Evolutionary conservation across 2,797 vertebrate genomes (phyloP), one percentile per base, ranked within the genome.

Genomic region (Poecilia gillii): DNA sequence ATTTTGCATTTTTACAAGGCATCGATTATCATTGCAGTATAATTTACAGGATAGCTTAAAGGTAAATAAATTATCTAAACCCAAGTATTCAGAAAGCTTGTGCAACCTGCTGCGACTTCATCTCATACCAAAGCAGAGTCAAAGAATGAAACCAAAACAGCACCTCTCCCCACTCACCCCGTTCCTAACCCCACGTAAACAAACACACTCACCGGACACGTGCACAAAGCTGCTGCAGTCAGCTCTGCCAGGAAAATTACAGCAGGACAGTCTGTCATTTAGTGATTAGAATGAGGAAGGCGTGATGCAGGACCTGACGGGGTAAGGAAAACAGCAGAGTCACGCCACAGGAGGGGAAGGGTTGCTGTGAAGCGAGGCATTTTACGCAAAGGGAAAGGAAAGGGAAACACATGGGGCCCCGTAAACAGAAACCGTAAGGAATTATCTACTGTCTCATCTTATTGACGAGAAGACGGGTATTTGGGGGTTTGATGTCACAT

Each of bases 301-400:
- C 76, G 23, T 36, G 66, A 72, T 6, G 11, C 77, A 62, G 41
- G 11, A 46, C 81, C 75, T 84, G 78, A 81, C 62, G 3, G 78
- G 79, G 90, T 91, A 90, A 90, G 89, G 90, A 94, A 91, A 93
- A 82, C 11, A 74, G 81, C 73, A 73, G 75, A 83, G 80, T 86
- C 77, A 81, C 83, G 25, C 45, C 80, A 76, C 68, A 74, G 33
- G 7, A 45, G 62, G 31, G 14, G 45, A 6, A 74, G 57, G 72
- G 75, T 74, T 73, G 78, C 49, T 14, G 73, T 62, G 33, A 16
- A 59, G 43, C 28, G 23, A 59, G 8, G 16, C 75, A 73, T 70
- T 53, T 76, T 62, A 75, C 41, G 49, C 76, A 62, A 7, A 86
- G 74, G 82, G 83, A 87, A 86, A 89, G 73, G 77, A 74, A 90